Evolutionary conservation across 2,888 invertebrate genomes (phyloP), one percentile per base, ranked within the genome.

Genomic region (Limnephilus auricula): DNA sequence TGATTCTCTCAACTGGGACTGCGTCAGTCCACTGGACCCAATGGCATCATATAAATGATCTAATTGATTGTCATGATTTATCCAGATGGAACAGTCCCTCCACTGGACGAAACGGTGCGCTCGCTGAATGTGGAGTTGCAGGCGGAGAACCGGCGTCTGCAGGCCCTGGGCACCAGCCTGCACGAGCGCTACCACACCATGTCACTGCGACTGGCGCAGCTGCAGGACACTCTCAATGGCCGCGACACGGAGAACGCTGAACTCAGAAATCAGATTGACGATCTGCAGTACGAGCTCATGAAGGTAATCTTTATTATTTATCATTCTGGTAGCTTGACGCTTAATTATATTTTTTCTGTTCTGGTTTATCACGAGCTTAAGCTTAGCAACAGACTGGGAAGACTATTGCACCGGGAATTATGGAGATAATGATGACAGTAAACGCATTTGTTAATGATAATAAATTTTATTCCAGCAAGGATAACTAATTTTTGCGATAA

Each of bases 161-260:
- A 99, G 95, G 98, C 98, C 45, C 96, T 99, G 90, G 98, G 98
- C 94, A 99, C 99, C 3, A 97, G 98, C 9, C 96, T 99, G 80
- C 99, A 99, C 94, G 99, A 99, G 95, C 97, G 98, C 93, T 98
- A 99, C 94, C 99, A 99, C 94, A 97, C 98, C 25, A 98, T 98
- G 96, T 98, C 98, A 86, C 95, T 99, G 34, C 98, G 99, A 95
- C 98, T 98, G 95, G 97, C 98, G 40, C 98, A 98, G 94, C 94
- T 98, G 50, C 98, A 98, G 94, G 99, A 99, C 94, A 97, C 98
- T 0, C 97, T 99, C 89, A 98, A 98, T 89, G 98, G 98, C 25
- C 97, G 98, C 93, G 99, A 99, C 95, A 99, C 99, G 0, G 98
- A 99, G 95, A 98, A 98, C 92, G 99, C 99, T 0, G 99, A 99